These are phyloP conservation scores for Coptotermes formosanus DNA, from an alignment of 1,140 invertebrate species.

Conservation along the genomic window DNA sequence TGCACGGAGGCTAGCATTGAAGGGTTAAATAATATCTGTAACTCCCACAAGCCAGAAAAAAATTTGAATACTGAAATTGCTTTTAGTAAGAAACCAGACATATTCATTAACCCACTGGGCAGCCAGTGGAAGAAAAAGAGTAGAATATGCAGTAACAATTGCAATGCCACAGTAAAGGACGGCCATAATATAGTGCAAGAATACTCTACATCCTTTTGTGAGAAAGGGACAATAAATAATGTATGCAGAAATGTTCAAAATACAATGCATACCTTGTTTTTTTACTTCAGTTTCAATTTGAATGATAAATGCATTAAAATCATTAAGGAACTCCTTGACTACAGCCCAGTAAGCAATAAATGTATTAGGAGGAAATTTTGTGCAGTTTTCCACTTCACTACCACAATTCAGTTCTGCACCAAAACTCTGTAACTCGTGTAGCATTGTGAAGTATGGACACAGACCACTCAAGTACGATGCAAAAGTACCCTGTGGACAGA, in stretches of 20 bases:
- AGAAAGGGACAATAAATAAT: too few relatives aligned
- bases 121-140: too few relatives aligned
- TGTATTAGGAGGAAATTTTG: conserved; percentile 36
- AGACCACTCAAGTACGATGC: conserved; percentile 35
- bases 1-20: too few relatives aligned
- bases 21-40: too few relatives aligned
- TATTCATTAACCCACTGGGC: too few relatives aligned
- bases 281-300: conserved; percentile 41
- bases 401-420: conserved; percentile 41
- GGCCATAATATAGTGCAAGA: too few relatives aligned
- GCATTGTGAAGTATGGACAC: conserved; percentile 46
- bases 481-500: conserved; percentile 46
- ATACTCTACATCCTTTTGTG: too few relatives aligned
- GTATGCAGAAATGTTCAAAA: background rate
- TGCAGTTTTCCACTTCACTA: conserved; percentile 36
- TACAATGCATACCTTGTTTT: conserved; percentile 40
- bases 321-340: conserved; percentile 39
- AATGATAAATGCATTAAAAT: conserved; percentile 38
- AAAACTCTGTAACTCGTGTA: conserved; percentile 45
- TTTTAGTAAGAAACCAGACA: too few relatives aligned
- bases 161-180: too few relatives aligned
- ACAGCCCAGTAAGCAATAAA: conserved; percentile 38
- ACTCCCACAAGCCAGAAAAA: too few relatives aligned
- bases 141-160: too few relatives aligned
- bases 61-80: too few relatives aligned